Conservation (phyloP, 1,140 invertebrate genomes). For the Hycleus cichorii region DNA sequence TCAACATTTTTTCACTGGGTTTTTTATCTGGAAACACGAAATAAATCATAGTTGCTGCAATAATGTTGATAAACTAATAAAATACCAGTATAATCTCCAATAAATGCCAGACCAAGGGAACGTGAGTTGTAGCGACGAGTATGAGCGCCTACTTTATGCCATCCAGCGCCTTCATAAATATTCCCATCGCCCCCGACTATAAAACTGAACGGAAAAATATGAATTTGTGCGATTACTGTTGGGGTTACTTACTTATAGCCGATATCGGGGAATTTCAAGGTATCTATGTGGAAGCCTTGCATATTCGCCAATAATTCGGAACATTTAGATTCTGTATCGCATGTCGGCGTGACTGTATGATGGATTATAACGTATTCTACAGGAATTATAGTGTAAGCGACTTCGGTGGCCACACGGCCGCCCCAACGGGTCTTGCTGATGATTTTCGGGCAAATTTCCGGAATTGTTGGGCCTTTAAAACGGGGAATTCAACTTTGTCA, state of each 20-base stretch:
- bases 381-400: conserved; percentile 50
- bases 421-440: conserved; percentile 34
- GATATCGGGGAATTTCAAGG: conserved; percentile 50
- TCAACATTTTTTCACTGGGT: conserved; percentile 47
- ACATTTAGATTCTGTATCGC: conserved; percentile 47
- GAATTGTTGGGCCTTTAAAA: conserved; percentile 4
- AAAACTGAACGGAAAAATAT: conserved; percentile 49
- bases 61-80: conserved; percentile 5
- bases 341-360: conserved; percentile 56
- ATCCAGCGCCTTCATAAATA: conserved; percentile 69
- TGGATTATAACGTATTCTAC: conserved; percentile 59
- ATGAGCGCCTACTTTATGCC: conserved; percentile 64
- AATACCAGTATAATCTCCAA: conserved; percentile 45
- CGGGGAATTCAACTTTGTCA: background rate
- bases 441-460: conserved; percentile 29
- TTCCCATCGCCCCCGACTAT: conserved; percentile 69
- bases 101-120: conserved; percentile 50
- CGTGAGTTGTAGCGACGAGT: conserved; percentile 54
- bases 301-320: conserved; percentile 43
- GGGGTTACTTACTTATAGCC: conserved; percentile 49
- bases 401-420: conserved; percentile 40
- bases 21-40: conserved; percentile 46
- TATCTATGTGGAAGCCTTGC: conserved; percentile 53
- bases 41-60: background rate
- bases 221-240: conserved; percentile 15